Conservation (phyloP, 2,113 vertebrate species). For the Poeciliopsis retropinna region DNA sequence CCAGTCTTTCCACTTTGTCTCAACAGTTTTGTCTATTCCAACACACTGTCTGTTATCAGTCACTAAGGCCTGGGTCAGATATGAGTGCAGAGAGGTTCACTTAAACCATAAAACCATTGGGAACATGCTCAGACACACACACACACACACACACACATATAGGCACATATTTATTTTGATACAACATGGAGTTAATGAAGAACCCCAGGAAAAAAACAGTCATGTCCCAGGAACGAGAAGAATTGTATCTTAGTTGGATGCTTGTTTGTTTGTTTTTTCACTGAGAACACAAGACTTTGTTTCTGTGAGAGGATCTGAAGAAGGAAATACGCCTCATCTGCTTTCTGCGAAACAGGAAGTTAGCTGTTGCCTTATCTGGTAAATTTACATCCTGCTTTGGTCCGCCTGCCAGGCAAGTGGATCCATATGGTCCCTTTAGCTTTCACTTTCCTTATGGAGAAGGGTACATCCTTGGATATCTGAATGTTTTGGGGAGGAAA, state of each 20-base stretch:
- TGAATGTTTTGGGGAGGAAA: constrained; percentile 14
- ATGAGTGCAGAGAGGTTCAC: constrained; percentile 18
- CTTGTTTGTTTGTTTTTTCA: background rate
- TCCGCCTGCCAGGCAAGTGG: constrained; percentile 43
- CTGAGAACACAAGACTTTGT: background rate
- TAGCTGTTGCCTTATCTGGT: constrained; percentile 56
- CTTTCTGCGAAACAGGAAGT: constrained; percentile 62
- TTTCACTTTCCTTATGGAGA: constrained; percentile 3
- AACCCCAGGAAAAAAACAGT: background rate
- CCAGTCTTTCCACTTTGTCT: constrained; percentile 21
- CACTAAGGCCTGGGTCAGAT: constrained; percentile 38
- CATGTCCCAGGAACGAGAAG: too few relatives aligned
- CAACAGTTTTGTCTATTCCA: constrained; percentile 29
- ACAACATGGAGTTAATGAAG: background rate
- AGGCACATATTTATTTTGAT: background rate
- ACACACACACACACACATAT: background rate
- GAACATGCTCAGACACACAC: constrained; percentile 14
- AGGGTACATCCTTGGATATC: constrained; percentile 29
- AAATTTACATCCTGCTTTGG: constrained; percentile 51
- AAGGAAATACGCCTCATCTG: constrained; percentile 48
- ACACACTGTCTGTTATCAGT: constrained; percentile 59
- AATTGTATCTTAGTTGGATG: background rate
- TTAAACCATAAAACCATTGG: constrained; percentile 36
- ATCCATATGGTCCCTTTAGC: constrained; percentile 25
- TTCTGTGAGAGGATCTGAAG: constrained; percentile 11